phyloP scores from a whole-genome alignment of 2,797 vertebrate genomes.

The Tauraco hartlaubi region DNA sequence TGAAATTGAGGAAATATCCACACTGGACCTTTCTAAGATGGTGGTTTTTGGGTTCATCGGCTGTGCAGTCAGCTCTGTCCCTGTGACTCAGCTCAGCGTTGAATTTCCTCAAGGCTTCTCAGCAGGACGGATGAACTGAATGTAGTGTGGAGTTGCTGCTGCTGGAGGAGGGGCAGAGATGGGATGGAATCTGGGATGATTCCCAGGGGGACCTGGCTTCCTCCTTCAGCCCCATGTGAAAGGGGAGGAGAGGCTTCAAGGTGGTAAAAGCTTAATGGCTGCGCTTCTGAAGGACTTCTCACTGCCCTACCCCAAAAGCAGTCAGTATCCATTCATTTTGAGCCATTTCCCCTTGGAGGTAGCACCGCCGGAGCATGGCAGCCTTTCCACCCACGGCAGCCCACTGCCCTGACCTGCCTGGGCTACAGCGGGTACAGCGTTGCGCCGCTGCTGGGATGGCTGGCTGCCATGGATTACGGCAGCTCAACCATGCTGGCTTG shows the following conservation, averaged over 20 bases:
- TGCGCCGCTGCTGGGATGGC: accelerated
- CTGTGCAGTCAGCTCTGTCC: neutral
- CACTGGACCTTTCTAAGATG: neutral
- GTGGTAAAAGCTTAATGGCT: neutral
- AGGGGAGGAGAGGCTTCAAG: neutral
- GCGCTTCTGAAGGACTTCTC: neutral
- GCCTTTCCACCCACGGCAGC: neutral
- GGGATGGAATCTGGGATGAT: neutral
- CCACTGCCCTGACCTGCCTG: neutral
- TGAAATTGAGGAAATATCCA: neutral
- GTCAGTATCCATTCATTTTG: neutral
- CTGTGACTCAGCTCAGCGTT: neutral
- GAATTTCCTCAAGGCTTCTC: neutral
- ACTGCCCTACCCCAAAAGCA: neutral
- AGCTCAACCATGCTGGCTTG: accelerated
- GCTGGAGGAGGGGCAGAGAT: neutral
- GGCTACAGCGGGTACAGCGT: neutral
- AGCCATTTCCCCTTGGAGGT: neutral
- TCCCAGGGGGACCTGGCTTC: neutral
- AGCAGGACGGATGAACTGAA: neutral
- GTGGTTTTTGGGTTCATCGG: neutral
- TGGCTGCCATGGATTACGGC: neutral
- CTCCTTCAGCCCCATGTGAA: neutral
- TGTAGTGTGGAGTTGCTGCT: accelerated
- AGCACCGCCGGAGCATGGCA: accelerated